phyloP scores from a whole-genome alignment of 2,113 vertebrate genomes.

The Ardeotis arabs region DNA sequence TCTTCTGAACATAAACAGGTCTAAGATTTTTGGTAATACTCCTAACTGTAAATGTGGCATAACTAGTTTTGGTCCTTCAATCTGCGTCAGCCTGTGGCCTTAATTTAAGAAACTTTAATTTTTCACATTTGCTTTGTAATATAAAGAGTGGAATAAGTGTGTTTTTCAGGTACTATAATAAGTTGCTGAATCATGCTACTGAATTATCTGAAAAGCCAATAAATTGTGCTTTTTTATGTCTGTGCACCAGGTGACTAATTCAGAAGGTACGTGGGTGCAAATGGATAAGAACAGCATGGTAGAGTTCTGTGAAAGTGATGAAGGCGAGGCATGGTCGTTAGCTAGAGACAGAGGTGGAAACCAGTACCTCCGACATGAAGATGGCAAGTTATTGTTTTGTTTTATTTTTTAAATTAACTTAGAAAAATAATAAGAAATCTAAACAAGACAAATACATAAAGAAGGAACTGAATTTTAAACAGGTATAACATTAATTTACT shows the following conservation, averaged over 20 bases:
- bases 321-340: constrained; percentile 98
- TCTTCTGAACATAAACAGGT: neutral
- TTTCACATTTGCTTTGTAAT: neutral
- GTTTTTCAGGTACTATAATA: constrained; percentile 35
- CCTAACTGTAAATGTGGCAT: neutral
- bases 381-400: constrained; percentile 84
- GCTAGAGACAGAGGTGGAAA: constrained; percentile 96
- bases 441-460: neutral
- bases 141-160: constrained; percentile 5
- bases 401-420: constrained; percentile 41
- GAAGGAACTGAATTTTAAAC: neutral
- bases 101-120: constrained; percentile 74
- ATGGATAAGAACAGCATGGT: constrained; percentile 99
- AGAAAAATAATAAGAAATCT: neutral
- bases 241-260: constrained; percentile 93
- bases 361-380: constrained; percentile 96
- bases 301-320: constrained; percentile 99
- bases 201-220: constrained; percentile 57
- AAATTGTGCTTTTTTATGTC: constrained; percentile 73
- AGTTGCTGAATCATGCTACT: constrained; percentile 54
- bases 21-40: neutral
- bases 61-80: constrained; percentile 40
- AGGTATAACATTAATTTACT: neutral
- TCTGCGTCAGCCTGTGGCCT: constrained; percentile 74
- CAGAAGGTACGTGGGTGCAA: constrained; percentile 97